Evolutionary conservation across 1,140 invertebrate genomes (phyloP).

Genomic region (Battus philenor): DNA sequence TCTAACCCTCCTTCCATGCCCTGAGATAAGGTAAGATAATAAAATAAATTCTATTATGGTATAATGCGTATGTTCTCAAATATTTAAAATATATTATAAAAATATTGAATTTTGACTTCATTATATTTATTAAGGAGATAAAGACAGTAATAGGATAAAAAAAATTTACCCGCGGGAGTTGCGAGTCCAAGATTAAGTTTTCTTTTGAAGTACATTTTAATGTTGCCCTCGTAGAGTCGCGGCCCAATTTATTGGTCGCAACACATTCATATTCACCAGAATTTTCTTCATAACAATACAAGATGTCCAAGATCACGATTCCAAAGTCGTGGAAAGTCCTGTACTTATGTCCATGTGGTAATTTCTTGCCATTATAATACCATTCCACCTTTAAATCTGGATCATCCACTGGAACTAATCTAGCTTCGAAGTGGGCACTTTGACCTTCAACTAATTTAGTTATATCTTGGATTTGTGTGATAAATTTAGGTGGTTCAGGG

Average conservation of each 20-base stretch:
- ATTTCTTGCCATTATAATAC: constrained; percentile 95
- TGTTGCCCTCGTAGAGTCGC: constrained; percentile 89
- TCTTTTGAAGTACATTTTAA: constrained; percentile 93
- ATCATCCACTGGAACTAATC: constrained; percentile 92
- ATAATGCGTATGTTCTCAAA: no score
- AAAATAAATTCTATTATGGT: constrained; percentile 18
- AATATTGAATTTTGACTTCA: no score
- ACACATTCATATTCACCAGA: constrained; percentile 95
- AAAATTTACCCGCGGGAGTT: constrained; percentile 91
- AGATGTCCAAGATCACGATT: constrained; percentile 96
- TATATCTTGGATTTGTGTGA: constrained; percentile 90
- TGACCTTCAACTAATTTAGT: constrained; percentile 92
- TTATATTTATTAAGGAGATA: no score
- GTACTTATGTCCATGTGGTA: constrained; percentile 94
- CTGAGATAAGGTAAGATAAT: constrained; percentile 73
- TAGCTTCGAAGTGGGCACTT: constrained; percentile 95
- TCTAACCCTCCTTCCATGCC: constrained; percentile 95
- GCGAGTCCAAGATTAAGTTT: constrained; percentile 95
- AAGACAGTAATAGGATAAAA: no score
- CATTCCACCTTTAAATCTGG: constrained; percentile 96
- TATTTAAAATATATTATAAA: no score
- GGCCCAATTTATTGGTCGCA: constrained; percentile 94
- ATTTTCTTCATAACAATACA: constrained; percentile 98
- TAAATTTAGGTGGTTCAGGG: constrained; percentile 91
- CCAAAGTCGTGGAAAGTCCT: constrained; percentile 98